These are phyloP conservation scores for Pseudochirops corinnae DNA, from an alignment of 2,797 vertebrate genomes.

Conservation along the genomic window DNA sequence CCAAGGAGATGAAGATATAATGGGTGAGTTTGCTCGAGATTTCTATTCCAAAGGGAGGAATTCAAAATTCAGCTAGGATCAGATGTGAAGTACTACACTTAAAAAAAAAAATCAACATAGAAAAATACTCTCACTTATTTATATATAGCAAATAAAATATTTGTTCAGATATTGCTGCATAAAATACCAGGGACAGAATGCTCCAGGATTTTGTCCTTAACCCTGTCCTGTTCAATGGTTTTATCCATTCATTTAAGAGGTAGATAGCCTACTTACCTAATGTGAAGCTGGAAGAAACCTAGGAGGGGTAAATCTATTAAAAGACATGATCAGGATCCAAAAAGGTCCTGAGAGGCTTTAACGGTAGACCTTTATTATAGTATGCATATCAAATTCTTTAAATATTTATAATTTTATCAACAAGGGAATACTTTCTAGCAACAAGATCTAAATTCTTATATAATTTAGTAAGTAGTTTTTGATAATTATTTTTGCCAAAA, in stretches of 20 bases:
- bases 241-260: background rate
- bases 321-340: background rate
- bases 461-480: background rate
- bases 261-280: background rate
- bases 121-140: background rate
- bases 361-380: background rate
- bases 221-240: background rate
- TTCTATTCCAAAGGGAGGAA: slow-evolving; percentile 40
- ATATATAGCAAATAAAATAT: slow-evolving; percentile 4
- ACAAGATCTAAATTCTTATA: background rate
- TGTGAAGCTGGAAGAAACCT: background rate
- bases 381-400: background rate
- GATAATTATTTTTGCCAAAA: background rate
- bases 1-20: slow-evolving; percentile 39
- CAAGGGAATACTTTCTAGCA: background rate
- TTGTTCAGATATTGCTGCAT: slow-evolving; percentile 28
- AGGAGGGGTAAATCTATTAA: background rate
- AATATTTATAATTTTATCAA: background rate
- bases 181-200: slow-evolving; percentile 41
- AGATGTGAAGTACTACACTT: slow-evolving; percentile 16
- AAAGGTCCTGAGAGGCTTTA: background rate
- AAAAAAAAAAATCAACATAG: slow-evolving; percentile 15
- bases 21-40: slow-evolving; percentile 44
- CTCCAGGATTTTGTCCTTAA: background rate
- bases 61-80: slow-evolving; percentile 30